Conservation (phyloP, 1,140 invertebrate species). For the Mactra quadrangularis region DNA sequence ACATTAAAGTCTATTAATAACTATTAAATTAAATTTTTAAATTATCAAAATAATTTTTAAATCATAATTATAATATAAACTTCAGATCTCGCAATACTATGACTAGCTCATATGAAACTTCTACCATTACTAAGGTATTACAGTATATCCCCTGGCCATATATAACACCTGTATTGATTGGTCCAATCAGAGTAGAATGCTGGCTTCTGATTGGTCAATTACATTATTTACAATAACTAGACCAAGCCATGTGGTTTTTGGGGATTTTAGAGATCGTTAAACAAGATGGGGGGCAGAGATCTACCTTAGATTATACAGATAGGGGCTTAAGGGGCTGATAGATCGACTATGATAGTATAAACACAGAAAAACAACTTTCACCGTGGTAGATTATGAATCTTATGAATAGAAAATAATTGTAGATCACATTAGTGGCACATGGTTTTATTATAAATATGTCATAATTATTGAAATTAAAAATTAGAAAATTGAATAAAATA, state of each 20-base stretch:
- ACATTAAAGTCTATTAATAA: no score
- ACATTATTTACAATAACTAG: constrained; percentile 33
- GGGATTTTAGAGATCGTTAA: constrained; percentile 14
- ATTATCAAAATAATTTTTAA: no score
- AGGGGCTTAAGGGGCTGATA: neutral
- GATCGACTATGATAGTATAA: constrained; percentile 14
- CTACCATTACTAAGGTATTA: no score
- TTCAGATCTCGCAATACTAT: neutral
- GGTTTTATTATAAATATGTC: constrained; percentile 33
- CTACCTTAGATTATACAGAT: no score
- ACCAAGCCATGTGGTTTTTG: constrained; percentile 41
- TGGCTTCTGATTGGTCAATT: constrained; percentile 53
- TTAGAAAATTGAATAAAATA: no score
- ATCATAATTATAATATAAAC: constrained; percentile 1
- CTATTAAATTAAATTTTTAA: no score
- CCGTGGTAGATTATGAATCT: neutral
- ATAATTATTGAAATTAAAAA: neutral
- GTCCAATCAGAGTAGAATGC: constrained; percentile 8
- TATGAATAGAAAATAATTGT: neutral
- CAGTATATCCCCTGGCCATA: constrained; percentile 7
- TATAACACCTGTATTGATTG: constrained; percentile 51
- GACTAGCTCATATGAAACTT: no score
- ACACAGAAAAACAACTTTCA: constrained; percentile 1
- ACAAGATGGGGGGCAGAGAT: no score
- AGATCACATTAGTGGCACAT: constrained; percentile 5